Evolutionary conservation across 2,113 vertebrate species (phyloP).

Genomic region (Percina caprodes): DNA sequence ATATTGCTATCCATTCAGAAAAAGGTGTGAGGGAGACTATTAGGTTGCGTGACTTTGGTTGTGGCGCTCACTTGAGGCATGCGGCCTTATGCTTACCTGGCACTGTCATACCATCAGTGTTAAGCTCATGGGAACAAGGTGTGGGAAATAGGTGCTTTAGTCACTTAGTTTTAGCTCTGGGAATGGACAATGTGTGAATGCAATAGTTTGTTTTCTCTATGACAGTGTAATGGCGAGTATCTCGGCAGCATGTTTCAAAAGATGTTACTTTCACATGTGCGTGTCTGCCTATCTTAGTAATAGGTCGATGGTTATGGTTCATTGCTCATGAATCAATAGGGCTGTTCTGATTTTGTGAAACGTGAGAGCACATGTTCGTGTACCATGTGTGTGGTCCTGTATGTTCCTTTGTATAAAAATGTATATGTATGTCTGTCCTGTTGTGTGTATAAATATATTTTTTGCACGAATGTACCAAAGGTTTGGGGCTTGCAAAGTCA

Average conservation of each 20-base stretch:
- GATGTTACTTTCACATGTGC: constrained; percentile 61
- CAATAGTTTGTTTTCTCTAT: constrained; percentile 37
- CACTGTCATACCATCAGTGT: constrained; percentile 56
- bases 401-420: constrained; percentile 81
- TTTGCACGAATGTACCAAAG: constrained; percentile 85
- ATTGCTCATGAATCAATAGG: constrained; percentile 66
- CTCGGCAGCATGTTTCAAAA: constrained; percentile 68
- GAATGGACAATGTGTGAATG: constrained; percentile 32
- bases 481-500: constrained; percentile 79
- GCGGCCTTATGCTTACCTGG: constrained; percentile 60
- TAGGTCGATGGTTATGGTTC: constrained; percentile 59
- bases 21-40: constrained; percentile 46
- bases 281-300: constrained; percentile 72
- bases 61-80: constrained; percentile 52
- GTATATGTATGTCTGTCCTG: constrained; percentile 79
- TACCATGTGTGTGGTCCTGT: constrained; percentile 71
- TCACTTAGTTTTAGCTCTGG: constrained; percentile 22
- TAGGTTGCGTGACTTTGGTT: no score
- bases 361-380: constrained; percentile 72
- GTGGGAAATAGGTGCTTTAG: constrained; percentile 32
- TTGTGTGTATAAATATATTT: constrained; percentile 81
- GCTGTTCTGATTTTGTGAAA: constrained; percentile 73
- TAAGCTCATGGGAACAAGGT: constrained; percentile 9
- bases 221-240: constrained; percentile 58
- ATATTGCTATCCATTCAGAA: constrained; percentile 70